Evolutionary conservation across 2,888 invertebrate genomes (phyloP), one percentile per base, ranked within the genome.

Genomic region (Andrena bicolor): DNA sequence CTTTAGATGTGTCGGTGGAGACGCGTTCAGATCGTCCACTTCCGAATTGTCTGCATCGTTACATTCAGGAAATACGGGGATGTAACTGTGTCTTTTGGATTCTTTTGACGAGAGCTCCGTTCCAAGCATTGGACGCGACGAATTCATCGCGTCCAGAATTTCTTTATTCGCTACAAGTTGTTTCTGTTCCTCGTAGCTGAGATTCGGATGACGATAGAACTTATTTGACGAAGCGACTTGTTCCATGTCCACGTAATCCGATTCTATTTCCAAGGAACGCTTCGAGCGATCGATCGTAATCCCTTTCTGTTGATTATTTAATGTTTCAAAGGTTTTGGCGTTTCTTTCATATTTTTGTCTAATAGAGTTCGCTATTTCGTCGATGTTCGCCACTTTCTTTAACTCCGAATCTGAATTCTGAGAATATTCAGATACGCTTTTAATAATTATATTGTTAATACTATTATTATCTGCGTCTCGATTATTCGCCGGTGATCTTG

Each of bases 21-120:
- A 2, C 30, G 8, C 20, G 16, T 66, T 60, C 7, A 2, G n/a
- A 2, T 70, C 13, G 1, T 13, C 5, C 10, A 23, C 13, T 32
- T 23, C 35, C 8, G 64, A 63, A 63, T 41, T 63, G 13, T 66
- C 28, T 0, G 53, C 49, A 16, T 86, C 81, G 30, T 90, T 84
- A 64, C 85, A 86, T n/a, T 77, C 83, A 28, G 71, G 58, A 13
- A 86, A 82, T 7, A 86, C 58, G 13, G 88, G 83, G 0, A 76
- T 66, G 49, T 89, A 86, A 1, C 48, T 58, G 1, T 73, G 60
- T 63, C 64, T 82, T 3, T 30, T 20, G 4, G 56, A 7, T 48
- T 48, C 58, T 2, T 7, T 41, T 0, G 49, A 64, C 2, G 74
- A 32, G 7, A 71, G 48, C 53, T 71, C 32, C 23, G 56, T 32